Percentiles rank a stretch among this genome's conserved stretches.
Evolutionary conservation across 2,113 vertebrate genomes (phyloP).

Genomic region (Labrus mixtus): DNA sequence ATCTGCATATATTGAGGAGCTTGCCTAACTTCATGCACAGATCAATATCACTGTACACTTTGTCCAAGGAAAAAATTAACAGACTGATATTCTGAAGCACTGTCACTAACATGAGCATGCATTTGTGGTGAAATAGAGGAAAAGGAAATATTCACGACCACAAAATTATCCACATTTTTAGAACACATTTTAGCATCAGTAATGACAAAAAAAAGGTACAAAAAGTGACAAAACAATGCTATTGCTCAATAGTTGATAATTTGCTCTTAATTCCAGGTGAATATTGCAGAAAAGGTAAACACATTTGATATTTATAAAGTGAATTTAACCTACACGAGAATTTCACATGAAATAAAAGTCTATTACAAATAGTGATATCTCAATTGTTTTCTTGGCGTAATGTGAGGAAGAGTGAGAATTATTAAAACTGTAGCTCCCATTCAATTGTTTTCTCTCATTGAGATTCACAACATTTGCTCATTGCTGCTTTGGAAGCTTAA

Average conservation of each 20-base stretch:
- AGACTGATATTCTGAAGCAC: slow-evolving; percentile 38
- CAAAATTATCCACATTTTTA: neutral
- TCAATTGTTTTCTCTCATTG: neutral
- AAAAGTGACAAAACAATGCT: slow-evolving; percentile 17
- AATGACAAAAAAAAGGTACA: slow-evolving; percentile 20
- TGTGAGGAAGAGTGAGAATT: neutral
- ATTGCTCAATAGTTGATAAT: slow-evolving; percentile 27
- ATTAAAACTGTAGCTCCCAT: neutral
- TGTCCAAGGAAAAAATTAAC: slow-evolving; percentile 40
- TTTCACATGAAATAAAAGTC: neutral
- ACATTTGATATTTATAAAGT: neutral
- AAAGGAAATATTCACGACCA: slow-evolving; percentile 13
- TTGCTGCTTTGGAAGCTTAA: slow-evolving; percentile 16
- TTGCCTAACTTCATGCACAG: slow-evolving; percentile 69
- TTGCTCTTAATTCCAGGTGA: slow-evolving; percentile 6
- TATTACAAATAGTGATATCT: slow-evolving; percentile 15
- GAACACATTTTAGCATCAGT: neutral
- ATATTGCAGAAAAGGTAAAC: neutral
- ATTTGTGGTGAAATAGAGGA: slow-evolving; percentile 41
- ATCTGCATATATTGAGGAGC: slow-evolving; percentile 45
- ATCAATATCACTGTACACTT: slow-evolving; percentile 47
- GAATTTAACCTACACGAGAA: neutral
- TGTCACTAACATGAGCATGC: slow-evolving; percentile 65
- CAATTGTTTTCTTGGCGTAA: slow-evolving; percentile 12
- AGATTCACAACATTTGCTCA: neutral